Base-by-base conservation (phyloP, 2,888 invertebrate genomes). In the Andrena camellia region DNA sequence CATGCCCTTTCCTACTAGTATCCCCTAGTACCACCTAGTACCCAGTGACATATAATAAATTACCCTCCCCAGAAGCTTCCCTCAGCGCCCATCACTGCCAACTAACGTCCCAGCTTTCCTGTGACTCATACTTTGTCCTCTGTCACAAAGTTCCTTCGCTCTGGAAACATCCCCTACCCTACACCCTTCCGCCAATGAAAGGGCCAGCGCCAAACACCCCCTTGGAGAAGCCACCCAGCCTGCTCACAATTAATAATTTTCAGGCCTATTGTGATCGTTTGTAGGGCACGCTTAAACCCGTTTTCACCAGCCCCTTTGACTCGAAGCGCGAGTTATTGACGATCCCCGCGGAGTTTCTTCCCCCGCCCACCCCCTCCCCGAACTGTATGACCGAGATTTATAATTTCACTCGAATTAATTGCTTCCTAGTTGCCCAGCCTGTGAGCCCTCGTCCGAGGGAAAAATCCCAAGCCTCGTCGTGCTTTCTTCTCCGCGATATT, bases 241-340 rank as follows among this genome's bases (percentile, higher is more conserved):
- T 10, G 57, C 23, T 57, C 10, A 57, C 57, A 57, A 57, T 26
- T 57, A 57, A 57, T 57, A 57, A 57, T 57, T 57, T 13, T 52
- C 20, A 52, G 20, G 8, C n/a, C 17, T 8, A 52, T 52, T 52
- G 20, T 52, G 8, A 52, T 52, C 52, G 52, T 52, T 52, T 52
- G 20, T 20, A 52, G 20, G 52, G 8, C 52, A 52, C 8, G 20
- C 52, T 20, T 20, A 52, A 52, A 8, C 20, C 20, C 20, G 52
- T 52, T 52, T 52, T 52, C 20, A 54, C 20, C 20, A 54, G 23
- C 23, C 54, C 23, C 20, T 54, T 57, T 57, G 57, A 26, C 4
- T 57, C 8, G 4, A 4, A 57, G 20, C 57, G 10, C 57, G 57
- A 57, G 57, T 10, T 57, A 57, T 57, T 26, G 23, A 57, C 23